Percentiles rank a stretch among this genome's conserved stretches.
Conservation (phyloP, 92 coral and sea anemone genomes). For the Ricordea florida region DNA sequence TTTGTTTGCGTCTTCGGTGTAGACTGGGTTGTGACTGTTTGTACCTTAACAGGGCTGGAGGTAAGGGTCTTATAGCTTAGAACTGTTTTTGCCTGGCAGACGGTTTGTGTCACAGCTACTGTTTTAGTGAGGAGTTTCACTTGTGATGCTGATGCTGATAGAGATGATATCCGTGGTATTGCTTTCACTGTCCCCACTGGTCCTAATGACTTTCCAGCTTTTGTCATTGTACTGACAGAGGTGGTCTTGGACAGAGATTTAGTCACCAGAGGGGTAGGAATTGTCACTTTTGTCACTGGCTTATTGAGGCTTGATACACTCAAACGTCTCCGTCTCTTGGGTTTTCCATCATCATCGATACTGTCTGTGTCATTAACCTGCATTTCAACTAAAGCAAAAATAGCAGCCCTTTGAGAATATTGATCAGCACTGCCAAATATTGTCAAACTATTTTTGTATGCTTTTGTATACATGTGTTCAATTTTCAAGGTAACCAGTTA, state of each 20-base stretch:
- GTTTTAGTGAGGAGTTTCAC: conserved; percentile 86
- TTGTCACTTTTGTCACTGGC: conserved; percentile 70
- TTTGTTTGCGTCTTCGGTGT: conserved; percentile 75
- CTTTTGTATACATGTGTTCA: no score
- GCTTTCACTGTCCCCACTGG: conserved; percentile 62
- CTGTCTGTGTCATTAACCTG: conserved; percentile 66
- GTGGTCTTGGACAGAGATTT: conserved; percentile 69
- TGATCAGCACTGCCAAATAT: no score
- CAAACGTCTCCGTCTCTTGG: conserved; percentile 70
- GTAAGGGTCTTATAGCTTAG: conserved; percentile 80
- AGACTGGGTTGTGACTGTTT: conserved; percentile 74
- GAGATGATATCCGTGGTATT: conserved; percentile 50
- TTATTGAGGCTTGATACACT: conserved; percentile 71
- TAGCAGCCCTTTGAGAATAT: background rate
- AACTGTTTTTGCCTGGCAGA: conserved; percentile 80
- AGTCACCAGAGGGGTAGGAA: conserved; percentile 70
- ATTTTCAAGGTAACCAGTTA: no score
- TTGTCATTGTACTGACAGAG: conserved; percentile 89
- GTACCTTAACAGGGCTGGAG: conserved; percentile 70
- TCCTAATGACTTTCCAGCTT: conserved; percentile 68
- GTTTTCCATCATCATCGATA: conserved; percentile 73
- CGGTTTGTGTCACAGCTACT: conserved; percentile 77
- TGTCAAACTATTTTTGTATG: no score
- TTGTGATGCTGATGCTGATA: conserved; percentile 84
- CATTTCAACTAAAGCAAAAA: conserved; percentile 1